phyloP scores from a whole-genome alignment of 2,888 invertebrate genomes.

The Hanleya hanleyi region DNA sequence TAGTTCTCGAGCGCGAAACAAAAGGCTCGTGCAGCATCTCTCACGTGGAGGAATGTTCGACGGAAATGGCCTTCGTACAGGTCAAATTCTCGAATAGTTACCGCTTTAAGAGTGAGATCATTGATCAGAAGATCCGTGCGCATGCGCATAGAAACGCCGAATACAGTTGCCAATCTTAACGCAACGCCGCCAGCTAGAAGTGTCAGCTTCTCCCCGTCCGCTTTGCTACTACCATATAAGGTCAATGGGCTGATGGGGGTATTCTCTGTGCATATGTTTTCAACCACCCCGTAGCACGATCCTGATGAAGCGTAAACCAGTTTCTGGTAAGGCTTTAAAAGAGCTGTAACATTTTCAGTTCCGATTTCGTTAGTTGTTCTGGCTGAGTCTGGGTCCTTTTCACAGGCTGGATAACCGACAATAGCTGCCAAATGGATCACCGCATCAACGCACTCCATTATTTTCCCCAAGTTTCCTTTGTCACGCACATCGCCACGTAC shows the following conservation, averaged over 20 bases:
- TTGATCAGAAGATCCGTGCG: constrained; percentile 71
- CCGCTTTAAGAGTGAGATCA: constrained; percentile 66
- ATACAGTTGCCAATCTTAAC: constrained; percentile 70
- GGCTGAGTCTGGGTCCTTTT: constrained; percentile 66
- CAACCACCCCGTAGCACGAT: constrained; percentile 72
- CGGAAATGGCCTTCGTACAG: constrained; percentile 70
- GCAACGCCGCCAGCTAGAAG: constrained; percentile 61
- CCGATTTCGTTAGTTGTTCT: constrained; percentile 64
- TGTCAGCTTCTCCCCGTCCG: constrained; percentile 64
- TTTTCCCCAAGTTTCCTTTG: constrained; percentile 47
- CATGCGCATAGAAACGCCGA: constrained; percentile 70
- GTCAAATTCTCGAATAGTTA: constrained; percentile 63
- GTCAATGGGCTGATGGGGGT: constrained; percentile 70
- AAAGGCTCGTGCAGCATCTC: constrained; percentile 70
- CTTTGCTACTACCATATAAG: constrained; percentile 70
- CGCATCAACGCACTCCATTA: constrained; percentile 49
- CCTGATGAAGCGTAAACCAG: constrained; percentile 69
- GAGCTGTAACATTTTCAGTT: constrained; percentile 56
- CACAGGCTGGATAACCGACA: constrained; percentile 73
- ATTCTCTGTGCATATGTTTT: constrained; percentile 69
- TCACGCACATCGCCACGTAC: constrained; percentile 65
- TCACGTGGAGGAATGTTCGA: constrained; percentile 71
- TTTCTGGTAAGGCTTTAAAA: constrained; percentile 60
- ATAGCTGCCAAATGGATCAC: constrained; percentile 72
- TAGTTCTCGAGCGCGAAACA: constrained; percentile 67